A percentile compares a stretch with the other conserved stretches of the same genome.
phyloP scores from a whole-genome alignment of 2,113 vertebrate genomes.

The Ia io region DNA sequence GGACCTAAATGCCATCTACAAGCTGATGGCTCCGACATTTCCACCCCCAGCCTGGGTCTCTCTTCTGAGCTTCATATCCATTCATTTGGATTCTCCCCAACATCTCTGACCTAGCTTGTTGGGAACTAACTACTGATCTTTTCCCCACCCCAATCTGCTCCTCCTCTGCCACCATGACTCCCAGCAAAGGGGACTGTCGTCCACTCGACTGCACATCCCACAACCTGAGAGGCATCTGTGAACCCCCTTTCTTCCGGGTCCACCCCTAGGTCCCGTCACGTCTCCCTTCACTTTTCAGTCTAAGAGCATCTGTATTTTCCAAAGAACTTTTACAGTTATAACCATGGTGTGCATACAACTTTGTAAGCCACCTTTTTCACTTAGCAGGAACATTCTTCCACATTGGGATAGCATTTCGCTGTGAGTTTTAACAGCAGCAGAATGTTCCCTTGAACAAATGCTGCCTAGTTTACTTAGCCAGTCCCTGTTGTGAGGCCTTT shows the following conservation, averaged over 20 bases:
- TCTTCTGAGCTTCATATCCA: background rate
- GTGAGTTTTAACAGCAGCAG: background rate
- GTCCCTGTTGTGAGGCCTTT: background rate
- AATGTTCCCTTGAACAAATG: background rate
- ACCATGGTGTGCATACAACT: background rate
- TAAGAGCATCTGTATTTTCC: background rate
- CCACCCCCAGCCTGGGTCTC: background rate
- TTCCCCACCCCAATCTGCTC: background rate
- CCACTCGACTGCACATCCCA: background rate
- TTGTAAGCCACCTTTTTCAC: too few relatives aligned
- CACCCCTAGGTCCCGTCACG: background rate
- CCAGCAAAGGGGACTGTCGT: background rate
- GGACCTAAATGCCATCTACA: background rate
- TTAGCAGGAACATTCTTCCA: background rate
- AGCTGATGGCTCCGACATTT: background rate
- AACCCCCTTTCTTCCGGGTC: background rate
- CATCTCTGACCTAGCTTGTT: background rate
- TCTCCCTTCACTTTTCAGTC: background rate
- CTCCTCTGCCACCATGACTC: background rate
- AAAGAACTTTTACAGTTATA: background rate
- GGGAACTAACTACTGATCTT: background rate
- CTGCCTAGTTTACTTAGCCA: background rate
- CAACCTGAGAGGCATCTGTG: background rate
- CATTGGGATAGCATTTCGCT: background rate
- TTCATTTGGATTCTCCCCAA: background rate